Evolutionary conservation across 2,797 vertebrate species (phyloP), one percentile per base, ranked within the genome.

Genomic region (Acomys russatus): DNA sequence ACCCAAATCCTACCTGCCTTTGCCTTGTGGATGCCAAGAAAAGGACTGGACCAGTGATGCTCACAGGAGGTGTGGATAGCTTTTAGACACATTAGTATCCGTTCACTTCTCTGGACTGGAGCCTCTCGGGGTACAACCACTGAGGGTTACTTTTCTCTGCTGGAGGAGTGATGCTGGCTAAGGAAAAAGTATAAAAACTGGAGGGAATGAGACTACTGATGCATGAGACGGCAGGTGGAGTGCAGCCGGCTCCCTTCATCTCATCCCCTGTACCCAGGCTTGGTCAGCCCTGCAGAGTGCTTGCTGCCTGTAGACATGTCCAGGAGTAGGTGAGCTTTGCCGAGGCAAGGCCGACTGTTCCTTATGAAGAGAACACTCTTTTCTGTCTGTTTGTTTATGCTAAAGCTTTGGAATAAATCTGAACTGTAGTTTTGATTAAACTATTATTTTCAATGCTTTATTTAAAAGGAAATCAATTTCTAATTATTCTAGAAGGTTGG

Each of bases 221-320:
- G 44, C 25, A 90, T 88, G 83, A 89, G 90, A 88, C 23, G 71
- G 80, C 94, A 90, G 87, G 90, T 66, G 33, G 78, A 87, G 33
- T 82, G 64, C 86, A 91, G 89, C 91, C 90, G 92, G 82, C 88
- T 92, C 64, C 70, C 38, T 66, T 88, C 85, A 76, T 91, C 92
- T 74, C 61, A 74, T 78, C 92, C 79, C 74, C 85, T 35, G 35
- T 17, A 15, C 70, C 80, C 38, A 1, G 70, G 80, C 95, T 86
- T 59, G 95, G 84, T 90, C 44, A 1, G 30, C 73, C 56, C 83
- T 22, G 90, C 85, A 28, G 38, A 10, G 5, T 7, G 56, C 86
- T 94, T 71, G 49, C 86, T 94, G 77, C 63, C 83, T 18, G 64
- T 64, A 68, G 88, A 84, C 82, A 35, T 74, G n/a, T 51, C 66